Evolutionary conservation across 2,888 invertebrate species (phyloP), one percentile per base, ranked within the genome.

Genomic region (Aphidius colemani): DNA sequence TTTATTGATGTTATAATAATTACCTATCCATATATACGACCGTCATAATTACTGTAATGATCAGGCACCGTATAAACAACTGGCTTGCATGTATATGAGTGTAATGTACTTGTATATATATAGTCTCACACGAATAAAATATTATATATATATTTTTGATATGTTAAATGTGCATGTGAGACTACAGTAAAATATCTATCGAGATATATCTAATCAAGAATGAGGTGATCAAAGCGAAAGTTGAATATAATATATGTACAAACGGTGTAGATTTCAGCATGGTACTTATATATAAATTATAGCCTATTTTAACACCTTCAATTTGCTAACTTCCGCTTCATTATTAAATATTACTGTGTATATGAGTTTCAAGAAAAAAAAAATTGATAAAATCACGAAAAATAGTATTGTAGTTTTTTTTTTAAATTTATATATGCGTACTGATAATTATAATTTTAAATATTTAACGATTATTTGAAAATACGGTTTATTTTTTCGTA

Each of bases 1-100:
- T 72, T 72, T 70, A 73, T 73, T 68, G 71, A 69, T 67, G 70
- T 66, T 67, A 68, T 70, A 70, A 72, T 73, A 73, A 72, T 72
- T 72, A 72, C 68, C 70, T 69, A 46, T n/a, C 30, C 30, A 30
- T 30, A 18, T 18, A 30, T 57, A 60, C 65, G 65, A 67, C 66
- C 69, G 69, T 70, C 66, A 68, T 70, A 70, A 73, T 72, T 71
- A 72, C 70, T 59, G 68, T 71, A 73, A 73, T 71, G 70, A 71
- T 71, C 69, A 50, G 69, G 67, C 46, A 57, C 69, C 69, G 68
- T 70, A 70, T 72, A 72, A 72, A 73, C 71, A 72, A 70, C 68
- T 60, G 59, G 59, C 45, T 57, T 55, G 13, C 13, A 18, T 62
- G 50, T 56, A 11, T 57, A 13, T 43, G n/a, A n/a, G n/a, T n/a